phyloP scores from a whole-genome alignment of 2,888 invertebrate genomes.

The Sarcophaga subvicina region DNA sequence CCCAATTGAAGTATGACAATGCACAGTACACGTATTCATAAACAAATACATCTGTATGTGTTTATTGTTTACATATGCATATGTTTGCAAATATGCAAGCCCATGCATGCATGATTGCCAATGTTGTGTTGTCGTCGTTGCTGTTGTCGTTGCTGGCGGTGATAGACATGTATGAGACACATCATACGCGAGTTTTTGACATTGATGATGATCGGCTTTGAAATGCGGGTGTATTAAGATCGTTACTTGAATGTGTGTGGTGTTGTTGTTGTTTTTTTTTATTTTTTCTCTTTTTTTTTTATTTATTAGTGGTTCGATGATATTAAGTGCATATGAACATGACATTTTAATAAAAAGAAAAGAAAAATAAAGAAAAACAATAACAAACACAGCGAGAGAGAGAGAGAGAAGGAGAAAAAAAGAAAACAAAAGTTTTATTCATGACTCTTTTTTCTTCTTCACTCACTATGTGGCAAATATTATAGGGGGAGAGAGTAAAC shows the following conservation, averaged over 20 bases:
- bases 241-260: slow-evolving; percentile 3
- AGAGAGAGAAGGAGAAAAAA: background rate
- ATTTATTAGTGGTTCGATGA: slow-evolving; percentile 2
- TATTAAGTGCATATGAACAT: slow-evolving; percentile 50
- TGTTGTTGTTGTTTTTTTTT: background rate
- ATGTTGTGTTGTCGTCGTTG: slow-evolving; percentile 3
- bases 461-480: background rate
- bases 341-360: slow-evolving; percentile 58
- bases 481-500: background rate
- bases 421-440: slow-evolving; percentile 62
- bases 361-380: slow-evolving; percentile 24
- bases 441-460: slow-evolving; percentile 43
- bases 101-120: slow-evolving; percentile 35
- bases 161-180: slow-evolving; percentile 62
- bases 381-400: slow-evolving; percentile 3
- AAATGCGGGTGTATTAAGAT: slow-evolving; percentile 68
- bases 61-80: background rate
- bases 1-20: background rate
- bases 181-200: slow-evolving; percentile 64
- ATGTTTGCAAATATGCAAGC: background rate
- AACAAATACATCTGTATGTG: background rate
- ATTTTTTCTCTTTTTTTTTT: no score
- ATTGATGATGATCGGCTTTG: slow-evolving; percentile 69
- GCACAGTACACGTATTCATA: slow-evolving; percentile 11
- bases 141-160: slow-evolving; percentile 28